Evolutionary conservation across 2,797 vertebrate genomes (phyloP).

Genomic region (Lacerta bilineata): DNA sequence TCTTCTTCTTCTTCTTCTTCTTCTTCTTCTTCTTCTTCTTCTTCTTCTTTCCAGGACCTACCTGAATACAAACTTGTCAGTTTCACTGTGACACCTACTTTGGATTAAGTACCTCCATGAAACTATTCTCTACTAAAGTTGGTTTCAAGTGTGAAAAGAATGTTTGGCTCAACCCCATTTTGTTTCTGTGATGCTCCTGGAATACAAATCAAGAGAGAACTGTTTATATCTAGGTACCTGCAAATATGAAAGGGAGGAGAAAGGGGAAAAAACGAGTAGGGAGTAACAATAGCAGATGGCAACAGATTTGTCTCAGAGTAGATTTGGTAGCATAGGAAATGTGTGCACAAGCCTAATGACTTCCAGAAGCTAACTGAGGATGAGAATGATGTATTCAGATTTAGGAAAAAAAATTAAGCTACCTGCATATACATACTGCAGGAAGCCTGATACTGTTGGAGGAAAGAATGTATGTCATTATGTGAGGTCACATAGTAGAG

Average conservation of each 20-base stretch:
- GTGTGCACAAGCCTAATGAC: background rate
- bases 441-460: constrained; percentile 9
- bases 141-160: background rate
- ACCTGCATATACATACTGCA: constrained; percentile 7
- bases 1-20: too few relatives aligned
- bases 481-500: constrained; percentile 25
- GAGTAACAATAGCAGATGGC: background rate
- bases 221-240: too few relatives aligned
- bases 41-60: too few relatives aligned
- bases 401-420: background rate
- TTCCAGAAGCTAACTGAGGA: background rate
- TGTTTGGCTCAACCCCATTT: background rate
- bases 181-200: background rate
- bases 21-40: too few relatives aligned
- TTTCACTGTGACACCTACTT: background rate
- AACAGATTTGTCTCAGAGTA: constrained; percentile 5
- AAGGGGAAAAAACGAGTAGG: background rate
- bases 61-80: too few relatives aligned
- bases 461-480: constrained; percentile 24
- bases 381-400: background rate
- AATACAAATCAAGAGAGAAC: background rate
- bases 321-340: background rate
- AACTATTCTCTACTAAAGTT: background rate
- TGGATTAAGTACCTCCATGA: background rate
- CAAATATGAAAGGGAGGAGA: background rate